phyloP scores from a whole-genome alignment of 2,113 vertebrate genomes.

The Hipposideros armiger region DNA sequence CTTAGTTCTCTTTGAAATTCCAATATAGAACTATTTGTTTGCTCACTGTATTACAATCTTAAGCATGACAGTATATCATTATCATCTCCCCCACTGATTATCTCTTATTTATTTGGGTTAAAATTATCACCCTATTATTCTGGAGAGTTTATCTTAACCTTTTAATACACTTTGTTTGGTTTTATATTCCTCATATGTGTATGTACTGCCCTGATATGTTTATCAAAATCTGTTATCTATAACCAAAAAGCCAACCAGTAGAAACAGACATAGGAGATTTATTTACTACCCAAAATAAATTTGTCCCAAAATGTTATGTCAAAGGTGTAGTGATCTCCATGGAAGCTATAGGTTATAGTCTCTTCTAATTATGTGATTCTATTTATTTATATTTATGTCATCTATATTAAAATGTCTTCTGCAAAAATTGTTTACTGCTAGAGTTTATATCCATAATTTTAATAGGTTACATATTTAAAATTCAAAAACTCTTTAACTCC shows the following conservation, averaged over 20 bases:
- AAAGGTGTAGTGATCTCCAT: background rate
- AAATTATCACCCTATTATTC: conserved; percentile 57
- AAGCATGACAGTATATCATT: conserved; percentile 55
- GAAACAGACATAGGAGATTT: background rate
- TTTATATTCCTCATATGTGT: background rate
- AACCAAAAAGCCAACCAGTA: background rate
- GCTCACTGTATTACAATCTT: background rate
- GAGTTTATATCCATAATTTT: background rate
- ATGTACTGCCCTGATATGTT: background rate
- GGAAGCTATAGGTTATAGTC: background rate
- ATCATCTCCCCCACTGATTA: conserved; percentile 5
- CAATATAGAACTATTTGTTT: background rate
- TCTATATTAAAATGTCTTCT: background rate
- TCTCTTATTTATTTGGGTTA: conserved; percentile 27
- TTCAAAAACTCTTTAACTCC: background rate
- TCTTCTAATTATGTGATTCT: background rate
- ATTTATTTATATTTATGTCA: background rate
- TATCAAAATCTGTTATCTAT: background rate
- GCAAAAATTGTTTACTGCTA: background rate
- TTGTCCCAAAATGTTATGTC: background rate
- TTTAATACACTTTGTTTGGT: conserved; percentile 21
- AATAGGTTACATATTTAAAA: background rate
- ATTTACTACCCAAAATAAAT: background rate
- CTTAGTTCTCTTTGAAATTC: background rate
- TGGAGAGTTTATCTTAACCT: conserved; percentile 53